phyloP scores from a whole-genome alignment of 2,113 vertebrate species.

The Ameiurus melas region DNA sequence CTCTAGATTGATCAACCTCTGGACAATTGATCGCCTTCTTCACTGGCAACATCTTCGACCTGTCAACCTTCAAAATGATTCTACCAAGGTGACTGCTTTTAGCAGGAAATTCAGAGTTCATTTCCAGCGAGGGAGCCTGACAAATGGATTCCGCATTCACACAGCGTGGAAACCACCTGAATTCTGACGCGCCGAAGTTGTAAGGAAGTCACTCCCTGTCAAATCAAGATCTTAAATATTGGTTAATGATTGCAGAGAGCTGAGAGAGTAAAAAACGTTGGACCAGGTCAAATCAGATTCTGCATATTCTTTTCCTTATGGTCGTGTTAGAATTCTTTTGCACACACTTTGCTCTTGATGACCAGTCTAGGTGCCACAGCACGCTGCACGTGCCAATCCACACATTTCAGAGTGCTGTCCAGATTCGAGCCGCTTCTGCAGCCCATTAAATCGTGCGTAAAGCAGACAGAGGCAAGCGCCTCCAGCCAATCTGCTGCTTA shows the following conservation, averaged over 20 bases:
- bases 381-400: neutral
- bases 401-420: constrained; percentile 1
- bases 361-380: neutral
- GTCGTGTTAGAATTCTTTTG: neutral
- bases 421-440: constrained; percentile 7
- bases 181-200: neutral
- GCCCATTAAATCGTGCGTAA: constrained; percentile 33
- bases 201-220: constrained; percentile 26
- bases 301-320: constrained; percentile 8
- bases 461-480: constrained; percentile 31
- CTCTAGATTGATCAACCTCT: neutral
- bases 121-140: neutral
- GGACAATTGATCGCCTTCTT: neutral
- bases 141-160: neutral
- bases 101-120: neutral
- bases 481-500: constrained; percentile 28
- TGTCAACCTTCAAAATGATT: neutral
- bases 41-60: neutral
- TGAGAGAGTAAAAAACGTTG: constrained; percentile 14
- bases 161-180: neutral
- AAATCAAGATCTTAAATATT: constrained; percentile 26
- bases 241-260: neutral
- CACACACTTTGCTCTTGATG: neutral
- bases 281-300: neutral
- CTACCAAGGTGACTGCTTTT: neutral